Base-by-base conservation (phyloP, 2,113 vertebrate genomes). In the Lycocorax pyrrhopterus region DNA sequence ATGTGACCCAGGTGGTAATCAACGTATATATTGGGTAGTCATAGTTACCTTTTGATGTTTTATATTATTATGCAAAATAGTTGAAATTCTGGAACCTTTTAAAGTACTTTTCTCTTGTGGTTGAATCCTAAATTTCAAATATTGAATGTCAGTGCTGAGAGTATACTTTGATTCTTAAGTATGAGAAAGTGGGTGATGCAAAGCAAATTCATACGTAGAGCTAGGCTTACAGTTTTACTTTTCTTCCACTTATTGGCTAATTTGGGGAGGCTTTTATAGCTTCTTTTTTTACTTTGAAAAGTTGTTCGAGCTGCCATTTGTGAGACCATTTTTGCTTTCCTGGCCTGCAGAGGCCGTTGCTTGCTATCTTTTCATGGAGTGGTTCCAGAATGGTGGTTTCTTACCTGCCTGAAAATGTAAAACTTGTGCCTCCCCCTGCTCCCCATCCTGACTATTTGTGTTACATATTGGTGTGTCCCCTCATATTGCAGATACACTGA, bases 261-360 rank as follows among this genome's bases (percentile, higher is more conserved):
- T 83, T 49, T 62, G 20, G 13, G 32, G 26, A 77, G 16, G 16
- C n/a, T 92, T 93, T 55, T 90, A 12, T 23, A 77, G 13, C 7
- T 74, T 19, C 3, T 16, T 58, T 55, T 79, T 90, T 43, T 23
- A 27, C 46, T 55, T 78, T n/a, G 35, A 68, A 35, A 60, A 59
- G 30, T 72, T 72, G 11, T 77, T 39, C 64, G 56, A 88, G 35
- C 32, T 44, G 39, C 17, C 44, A 89, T 94, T 69, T 74, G 37
- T 78, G 33, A 84, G 67, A 29, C 7, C 1, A 2, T 72, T 83
- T 80, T 91, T 78, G 14, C 68, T 72, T 63, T 79, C 6, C 32
- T 93, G 84, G 59, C 96, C 98, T 97, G 96, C 84, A 98, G 98
- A 97, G 97, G 98, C 96, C 84, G 96, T 90, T 97, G 81, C 96